These are phyloP conservation scores for Neolamprologus kungweensis DNA, from an alignment of 2,113 vertebrate species.

Conservation along the genomic window DNA sequence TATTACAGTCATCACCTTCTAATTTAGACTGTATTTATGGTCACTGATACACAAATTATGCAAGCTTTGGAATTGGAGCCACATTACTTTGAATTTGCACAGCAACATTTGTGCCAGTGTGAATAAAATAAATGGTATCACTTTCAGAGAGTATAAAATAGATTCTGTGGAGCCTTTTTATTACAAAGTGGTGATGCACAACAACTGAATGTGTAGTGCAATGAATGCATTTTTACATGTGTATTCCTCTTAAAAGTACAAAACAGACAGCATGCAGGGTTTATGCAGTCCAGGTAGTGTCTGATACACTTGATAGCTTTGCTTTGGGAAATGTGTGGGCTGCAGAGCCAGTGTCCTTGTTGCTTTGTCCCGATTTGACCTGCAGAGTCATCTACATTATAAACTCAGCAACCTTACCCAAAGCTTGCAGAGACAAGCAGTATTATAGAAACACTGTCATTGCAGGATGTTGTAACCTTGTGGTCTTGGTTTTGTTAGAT, in stretches of 20 bases:
- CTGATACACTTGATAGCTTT: not conserved
- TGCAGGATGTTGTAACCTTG: conserved; percentile 23
- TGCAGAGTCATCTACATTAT: conserved; percentile 1
- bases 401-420: conserved; percentile 16
- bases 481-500: not conserved
- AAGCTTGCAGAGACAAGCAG: conserved; percentile 1
- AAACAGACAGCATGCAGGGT: not conserved
- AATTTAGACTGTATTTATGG: not conserved
- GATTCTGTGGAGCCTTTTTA: not conserved
- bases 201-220: not conserved
- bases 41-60: not conserved
- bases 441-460: conserved; percentile 3
- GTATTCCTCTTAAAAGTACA: not conserved
- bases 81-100: not conserved
- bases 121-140: not conserved
- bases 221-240: not conserved
- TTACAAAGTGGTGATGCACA: not conserved
- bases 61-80: not conserved
- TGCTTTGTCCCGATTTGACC: conserved; percentile 27
- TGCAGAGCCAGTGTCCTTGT: conserved; percentile 20
- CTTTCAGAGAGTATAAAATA: not conserved
- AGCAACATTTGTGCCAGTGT: not conserved
- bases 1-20: not conserved
- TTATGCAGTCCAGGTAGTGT: not conserved
- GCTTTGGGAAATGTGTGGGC: not conserved